phyloP scores from a whole-genome alignment of 2,888 invertebrate genomes.

The Acleris sparsana region DNA sequence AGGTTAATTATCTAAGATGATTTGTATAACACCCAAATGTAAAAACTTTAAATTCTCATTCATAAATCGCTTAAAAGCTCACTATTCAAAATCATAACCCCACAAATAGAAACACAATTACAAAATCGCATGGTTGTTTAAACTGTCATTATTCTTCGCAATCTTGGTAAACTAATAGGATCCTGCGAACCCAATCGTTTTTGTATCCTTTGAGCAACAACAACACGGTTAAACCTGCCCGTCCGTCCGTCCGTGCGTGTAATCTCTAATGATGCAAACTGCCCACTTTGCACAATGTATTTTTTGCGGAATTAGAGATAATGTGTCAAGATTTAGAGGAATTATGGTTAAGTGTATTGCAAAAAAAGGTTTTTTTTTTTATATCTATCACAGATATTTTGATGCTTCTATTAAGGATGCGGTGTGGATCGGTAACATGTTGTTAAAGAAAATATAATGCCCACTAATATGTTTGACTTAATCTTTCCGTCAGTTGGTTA shows the following conservation, averaged over 20 bases:
- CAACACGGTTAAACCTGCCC: constrained; percentile 38
- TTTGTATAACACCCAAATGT: too few relatives aligned
- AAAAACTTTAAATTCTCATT: too few relatives aligned
- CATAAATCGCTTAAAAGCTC: not conserved
- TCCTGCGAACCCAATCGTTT: not conserved
- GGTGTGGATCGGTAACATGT: too few relatives aligned
- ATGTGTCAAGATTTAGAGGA: constrained; percentile 29
- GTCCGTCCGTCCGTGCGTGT: constrained; percentile 34
- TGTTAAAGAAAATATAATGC: too few relatives aligned
- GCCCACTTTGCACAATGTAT: constrained; percentile 38
- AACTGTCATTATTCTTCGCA: not conserved
- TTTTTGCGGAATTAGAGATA: constrained; percentile 23
- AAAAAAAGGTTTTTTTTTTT: not conserved
- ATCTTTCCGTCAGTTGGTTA: too few relatives aligned
- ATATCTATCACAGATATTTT: too few relatives aligned
- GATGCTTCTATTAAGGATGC: too few relatives aligned
- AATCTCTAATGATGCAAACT: constrained; percentile 48
- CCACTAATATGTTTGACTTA: too few relatives aligned
- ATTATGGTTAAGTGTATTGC: constrained; percentile 4
- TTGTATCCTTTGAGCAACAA: constrained; percentile 36
- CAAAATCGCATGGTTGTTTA: not conserved
- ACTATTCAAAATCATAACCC: too few relatives aligned
- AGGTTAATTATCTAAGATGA: too few relatives aligned
- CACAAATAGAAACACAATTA: not conserved
- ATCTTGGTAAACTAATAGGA: too few relatives aligned